phyloP scores from a whole-genome alignment of 2,113 vertebrate species.

The Zosterops pallidus region DNA sequence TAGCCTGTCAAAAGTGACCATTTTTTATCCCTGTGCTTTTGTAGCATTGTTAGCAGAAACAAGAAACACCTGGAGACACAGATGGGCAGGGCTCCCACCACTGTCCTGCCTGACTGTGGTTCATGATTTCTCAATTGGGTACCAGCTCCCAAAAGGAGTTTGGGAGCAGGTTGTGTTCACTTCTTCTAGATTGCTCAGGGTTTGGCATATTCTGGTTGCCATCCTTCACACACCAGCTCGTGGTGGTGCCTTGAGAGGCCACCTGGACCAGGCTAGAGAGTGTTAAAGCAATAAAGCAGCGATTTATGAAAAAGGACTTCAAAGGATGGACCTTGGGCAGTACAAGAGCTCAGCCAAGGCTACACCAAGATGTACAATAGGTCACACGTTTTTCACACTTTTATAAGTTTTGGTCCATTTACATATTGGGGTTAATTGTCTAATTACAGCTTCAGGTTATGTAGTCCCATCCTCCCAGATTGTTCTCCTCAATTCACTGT shows the following conservation, averaged over 20 bases:
- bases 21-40: background rate
- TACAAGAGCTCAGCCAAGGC: background rate
- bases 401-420: background rate
- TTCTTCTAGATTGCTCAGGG: background rate
- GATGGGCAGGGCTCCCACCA: background rate
- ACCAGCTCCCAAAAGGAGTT: background rate
- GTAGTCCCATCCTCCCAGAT: background rate
- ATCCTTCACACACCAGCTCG: accelerated
- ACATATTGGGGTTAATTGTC: background rate
- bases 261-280: background rate
- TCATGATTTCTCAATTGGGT: background rate
- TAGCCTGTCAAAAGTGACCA: background rate
- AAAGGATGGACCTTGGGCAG: background rate
- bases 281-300: background rate
- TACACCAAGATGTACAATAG: too few relatives aligned
- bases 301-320: background rate
- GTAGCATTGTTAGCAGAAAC: background rate
- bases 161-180: background rate
- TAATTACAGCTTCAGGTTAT: background rate
- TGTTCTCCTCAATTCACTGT: background rate
- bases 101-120: background rate
- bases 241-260: background rate
- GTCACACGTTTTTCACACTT: background rate
- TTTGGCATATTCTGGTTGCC: background rate
- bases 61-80: background rate